phyloP scores from a whole-genome alignment of 2,113 vertebrate species.

The Semnornis frantzii region DNA sequence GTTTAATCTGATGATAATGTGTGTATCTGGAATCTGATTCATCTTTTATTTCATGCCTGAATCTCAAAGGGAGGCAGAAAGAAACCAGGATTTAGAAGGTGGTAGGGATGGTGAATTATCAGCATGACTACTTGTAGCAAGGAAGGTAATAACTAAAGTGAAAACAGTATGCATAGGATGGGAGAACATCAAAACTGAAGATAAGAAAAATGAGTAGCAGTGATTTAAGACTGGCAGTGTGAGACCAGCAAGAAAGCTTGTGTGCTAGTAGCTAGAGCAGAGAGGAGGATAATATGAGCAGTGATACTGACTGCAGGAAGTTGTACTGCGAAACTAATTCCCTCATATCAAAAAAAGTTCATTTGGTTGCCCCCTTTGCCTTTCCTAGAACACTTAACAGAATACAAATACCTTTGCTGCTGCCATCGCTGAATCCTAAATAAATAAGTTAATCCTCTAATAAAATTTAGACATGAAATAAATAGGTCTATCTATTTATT shows the following conservation, averaged over 20 bases:
- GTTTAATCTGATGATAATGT: background rate
- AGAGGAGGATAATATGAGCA: background rate
- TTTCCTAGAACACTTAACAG: background rate
- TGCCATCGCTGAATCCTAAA: constrained; percentile 52
- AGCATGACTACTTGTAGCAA: background rate
- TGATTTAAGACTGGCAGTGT: background rate
- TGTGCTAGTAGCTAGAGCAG: background rate
- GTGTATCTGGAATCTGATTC: background rate
- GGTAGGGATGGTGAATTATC: background rate
- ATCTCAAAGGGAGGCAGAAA: background rate
- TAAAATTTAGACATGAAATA: constrained; percentile 72
- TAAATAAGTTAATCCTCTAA: constrained; percentile 67
- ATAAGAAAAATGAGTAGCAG: background rate
- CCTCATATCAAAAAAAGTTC: background rate
- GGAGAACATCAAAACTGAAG: background rate
- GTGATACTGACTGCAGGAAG: background rate
- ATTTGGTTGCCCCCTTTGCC: background rate
- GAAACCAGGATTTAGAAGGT: background rate
- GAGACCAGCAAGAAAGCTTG: background rate
- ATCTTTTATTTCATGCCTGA: constrained; percentile 33
- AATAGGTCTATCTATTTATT: constrained; percentile 76
- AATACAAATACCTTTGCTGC: background rate
- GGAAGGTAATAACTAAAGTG: background rate
- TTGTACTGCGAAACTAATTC: background rate
- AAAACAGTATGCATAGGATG: background rate